These are phyloP conservation scores for Hormiphora californensis DNA, from an alignment of 37 sponge, comb jelly and placozoan genomes.

Conservation along the genomic window DNA sequence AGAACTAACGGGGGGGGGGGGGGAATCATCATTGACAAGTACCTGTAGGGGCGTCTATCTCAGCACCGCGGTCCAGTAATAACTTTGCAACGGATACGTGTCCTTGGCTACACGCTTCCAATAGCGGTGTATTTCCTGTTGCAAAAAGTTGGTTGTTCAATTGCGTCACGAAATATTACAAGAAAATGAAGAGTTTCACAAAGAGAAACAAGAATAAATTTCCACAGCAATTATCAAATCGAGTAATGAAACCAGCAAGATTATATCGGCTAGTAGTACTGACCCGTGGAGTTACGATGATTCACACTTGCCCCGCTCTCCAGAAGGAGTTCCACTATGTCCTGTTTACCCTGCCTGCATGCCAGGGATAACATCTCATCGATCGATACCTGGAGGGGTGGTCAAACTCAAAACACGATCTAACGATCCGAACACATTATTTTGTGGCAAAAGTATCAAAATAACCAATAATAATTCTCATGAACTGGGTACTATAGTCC, in stretches of 20 bases:
- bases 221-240: no score
- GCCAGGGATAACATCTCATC: conserved; percentile 98
- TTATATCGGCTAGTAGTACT: no score
- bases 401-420: neutral
- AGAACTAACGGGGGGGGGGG: no score
- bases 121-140: conserved; percentile 94
- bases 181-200: no score
- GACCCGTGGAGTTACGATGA: conserved; percentile 72
- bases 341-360: conserved; percentile 98
- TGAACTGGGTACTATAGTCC: no score
- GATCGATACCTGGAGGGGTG: conserved; percentile 27
- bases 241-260: no score
- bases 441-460: neutral
- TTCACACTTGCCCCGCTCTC: conserved; percentile 93
- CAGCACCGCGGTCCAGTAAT: conserved; percentile 81
- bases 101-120: conserved; percentile 98
- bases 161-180: no score
- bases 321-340: conserved; percentile 92
- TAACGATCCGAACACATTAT: neutral
- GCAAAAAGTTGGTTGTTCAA: no score
- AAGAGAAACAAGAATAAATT: no score
- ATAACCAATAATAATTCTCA: neutral
- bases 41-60: conserved; percentile 85
- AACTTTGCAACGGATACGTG: conserved; percentile 82
- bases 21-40: no score